Evolutionary conservation across 2,888 invertebrate species (phyloP).

Genomic region (Ormia ochracea): DNA sequence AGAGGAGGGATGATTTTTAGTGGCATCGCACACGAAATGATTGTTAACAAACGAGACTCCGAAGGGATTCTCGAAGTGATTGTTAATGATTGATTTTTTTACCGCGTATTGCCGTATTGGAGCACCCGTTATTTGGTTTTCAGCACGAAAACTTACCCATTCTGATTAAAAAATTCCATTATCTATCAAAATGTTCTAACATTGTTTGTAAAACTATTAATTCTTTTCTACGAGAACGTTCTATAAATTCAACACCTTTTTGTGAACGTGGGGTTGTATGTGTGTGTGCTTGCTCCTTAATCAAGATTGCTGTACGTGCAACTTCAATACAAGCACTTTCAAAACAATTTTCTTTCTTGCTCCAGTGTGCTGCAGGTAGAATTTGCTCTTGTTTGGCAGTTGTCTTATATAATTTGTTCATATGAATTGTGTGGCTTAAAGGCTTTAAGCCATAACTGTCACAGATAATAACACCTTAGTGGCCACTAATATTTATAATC

Average conservation of each 20-base stretch:
- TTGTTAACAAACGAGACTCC: too few relatives aligned
- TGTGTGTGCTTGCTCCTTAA: slow-evolving; percentile 16
- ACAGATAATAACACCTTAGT: slow-evolving; percentile 55
- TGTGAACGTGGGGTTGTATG: neutral
- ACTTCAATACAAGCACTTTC: slow-evolving; percentile 15
- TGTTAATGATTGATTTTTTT: too few relatives aligned
- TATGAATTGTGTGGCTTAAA: slow-evolving; percentile 40
- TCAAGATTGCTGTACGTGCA: slow-evolving; percentile 13
- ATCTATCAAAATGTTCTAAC: slow-evolving; percentile 45
- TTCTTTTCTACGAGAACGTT: slow-evolving; percentile 29
- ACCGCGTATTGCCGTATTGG: too few relatives aligned
- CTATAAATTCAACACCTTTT: slow-evolving; percentile 42
- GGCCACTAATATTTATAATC: slow-evolving; percentile 54
- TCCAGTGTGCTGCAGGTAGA: neutral
- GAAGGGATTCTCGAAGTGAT: too few relatives aligned
- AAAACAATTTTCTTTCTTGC: slow-evolving; percentile 38
- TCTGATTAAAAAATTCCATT: slow-evolving; percentile 42
- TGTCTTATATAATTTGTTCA: slow-evolving; percentile 42
- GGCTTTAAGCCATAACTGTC: slow-evolving; percentile 58
- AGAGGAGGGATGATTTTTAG: too few relatives aligned
- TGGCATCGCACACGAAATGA: too few relatives aligned
- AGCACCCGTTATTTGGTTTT: too few relatives aligned
- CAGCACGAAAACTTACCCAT: neutral
- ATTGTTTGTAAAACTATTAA: slow-evolving; percentile 48
- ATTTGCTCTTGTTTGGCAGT: neutral